A percentile compares a stretch with the other conserved stretches of the same genome.
Evolutionary conservation across 2,888 invertebrate species (phyloP).

Genomic region (Smittia aterrima): DNA sequence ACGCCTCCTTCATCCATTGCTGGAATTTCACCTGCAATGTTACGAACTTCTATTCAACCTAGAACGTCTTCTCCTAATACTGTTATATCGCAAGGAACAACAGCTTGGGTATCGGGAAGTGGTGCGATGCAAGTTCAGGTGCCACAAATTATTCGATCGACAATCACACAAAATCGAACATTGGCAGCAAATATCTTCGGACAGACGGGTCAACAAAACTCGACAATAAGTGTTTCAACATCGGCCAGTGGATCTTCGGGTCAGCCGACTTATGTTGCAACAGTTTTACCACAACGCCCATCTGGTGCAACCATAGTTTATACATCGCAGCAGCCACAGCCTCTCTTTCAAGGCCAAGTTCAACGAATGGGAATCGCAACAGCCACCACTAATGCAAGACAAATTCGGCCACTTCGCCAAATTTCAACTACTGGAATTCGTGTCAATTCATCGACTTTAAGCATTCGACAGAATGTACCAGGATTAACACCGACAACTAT

Average conservation of each 20-base stretch:
- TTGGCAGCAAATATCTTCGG: constrained; percentile 42
- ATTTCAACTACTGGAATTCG: constrained; percentile 43
- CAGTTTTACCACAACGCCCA: constrained; percentile 52
- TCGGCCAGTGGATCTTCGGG: constrained; percentile 44
- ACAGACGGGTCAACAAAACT: constrained; percentile 39
- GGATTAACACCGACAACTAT: constrained; percentile 47
- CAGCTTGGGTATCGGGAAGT: constrained; percentile 52
- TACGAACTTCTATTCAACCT: constrained; percentile 42
- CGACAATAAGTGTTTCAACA: constrained; percentile 46
- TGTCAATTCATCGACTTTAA: constrained; percentile 52
- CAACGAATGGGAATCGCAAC: constrained; percentile 51
- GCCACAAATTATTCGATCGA: constrained; percentile 52
- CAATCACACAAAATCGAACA: constrained; percentile 44
- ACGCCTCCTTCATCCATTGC: constrained; percentile 46
- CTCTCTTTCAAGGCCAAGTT: constrained; percentile 43
- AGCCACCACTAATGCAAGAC: constrained; percentile 49
- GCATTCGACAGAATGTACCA: constrained; percentile 51
- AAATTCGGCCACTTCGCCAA: constrained; percentile 51
- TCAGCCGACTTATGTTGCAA: constrained; percentile 52
- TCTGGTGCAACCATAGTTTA: constrained; percentile 53
- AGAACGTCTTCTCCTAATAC: constrained; percentile 49
- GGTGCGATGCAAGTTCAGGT: constrained; percentile 43
- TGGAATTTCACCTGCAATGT: constrained; percentile 20
- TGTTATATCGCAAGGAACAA: constrained; percentile 51
- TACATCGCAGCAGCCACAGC: constrained; percentile 50